A percentile compares a stretch with the other conserved stretches of the same genome.
These are phyloP conservation scores for Teleogryllus occipitalis DNA, from an alignment of 1,140 invertebrate genomes.

Conservation along the genomic window DNA sequence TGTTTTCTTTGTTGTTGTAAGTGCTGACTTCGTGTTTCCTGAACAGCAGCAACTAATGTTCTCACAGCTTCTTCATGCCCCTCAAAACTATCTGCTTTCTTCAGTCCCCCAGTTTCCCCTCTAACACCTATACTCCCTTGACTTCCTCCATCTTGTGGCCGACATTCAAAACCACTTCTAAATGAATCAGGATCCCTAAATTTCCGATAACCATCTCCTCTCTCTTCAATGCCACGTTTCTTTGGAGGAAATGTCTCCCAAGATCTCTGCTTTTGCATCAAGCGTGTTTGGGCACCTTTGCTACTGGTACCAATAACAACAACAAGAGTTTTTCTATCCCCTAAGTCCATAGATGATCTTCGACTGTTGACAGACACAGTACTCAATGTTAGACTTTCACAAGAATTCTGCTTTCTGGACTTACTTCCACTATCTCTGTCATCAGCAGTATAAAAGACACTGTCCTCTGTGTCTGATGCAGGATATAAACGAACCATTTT, in stretches of 20 bases:
- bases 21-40: constrained; percentile 49
- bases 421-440: neutral
- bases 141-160: constrained; percentile 22
- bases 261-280: constrained; percentile 52
- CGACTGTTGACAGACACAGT: constrained; percentile 23
- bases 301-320: constrained; percentile 40
- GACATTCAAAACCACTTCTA: constrained; percentile 28
- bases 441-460: constrained; percentile 40
- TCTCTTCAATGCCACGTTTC: constrained; percentile 31
- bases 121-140: constrained; percentile 8
- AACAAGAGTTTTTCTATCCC: constrained; percentile 41
- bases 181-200: constrained; percentile 33
- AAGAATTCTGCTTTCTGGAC: constrained; percentile 29
- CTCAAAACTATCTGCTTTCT: constrained; percentile 58
- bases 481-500: constrained; percentile 39
- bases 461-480: constrained; percentile 52
- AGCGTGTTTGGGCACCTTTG: constrained; percentile 33
- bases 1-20: constrained; percentile 32
- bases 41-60: constrained; percentile 59
- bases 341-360: constrained; percentile 22
- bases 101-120: constrained; percentile 36
- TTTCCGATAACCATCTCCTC: constrained; percentile 20
- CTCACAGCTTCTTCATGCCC: constrained; percentile 61
- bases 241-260: constrained; percentile 58
- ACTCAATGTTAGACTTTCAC: constrained; percentile 28